Evolutionary conservation across 1,140 invertebrate genomes (phyloP), one percentile per base, ranked within the genome.

Genomic region (Charaxes varanes): DNA sequence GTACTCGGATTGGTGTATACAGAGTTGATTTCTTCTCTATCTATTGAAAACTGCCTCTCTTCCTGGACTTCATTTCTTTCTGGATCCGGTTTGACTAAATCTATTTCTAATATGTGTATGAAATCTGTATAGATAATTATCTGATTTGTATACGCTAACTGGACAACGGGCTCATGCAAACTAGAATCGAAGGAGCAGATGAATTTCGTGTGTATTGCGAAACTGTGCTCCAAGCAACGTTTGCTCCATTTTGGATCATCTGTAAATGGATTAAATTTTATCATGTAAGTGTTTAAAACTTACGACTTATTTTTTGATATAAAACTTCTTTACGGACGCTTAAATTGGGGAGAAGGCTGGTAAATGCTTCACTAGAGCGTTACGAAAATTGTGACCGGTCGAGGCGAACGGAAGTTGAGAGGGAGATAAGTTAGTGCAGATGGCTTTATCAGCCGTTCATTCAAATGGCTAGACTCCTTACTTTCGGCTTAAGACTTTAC

Each of bases 121-220:
- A 82, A 85, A 41, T 85, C 84, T 14, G 82, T 85, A 48, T 85
- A 85, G 16, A 85, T 85, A 30, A 85, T 80, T 28, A 85, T 85
- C 58, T 85, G 84, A 53, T 85, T 85, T 14, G 77, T 74, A 53
- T 85, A 85, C 0, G 82, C 82, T 41, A 85, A 50, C 24, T 85
- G 84, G 1, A 85, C 81, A 0, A 85, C 84, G 0, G 84, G 84
- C 38, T 85, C 84, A 18, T 78, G 85, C 46, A 84, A 78, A 16
- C 72, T 83, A 12, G 79, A 80, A 45, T 85, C 84, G 0, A 79
- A 81, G 10, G 84, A 80, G 35, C 84, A 85, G 44, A 83, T 84
- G 41, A 85, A 85, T 23, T 82, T 84, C 36, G 84, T 85, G 50
- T 85, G 84, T 21, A 85, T 84, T 0, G 82, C 81, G 22, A 85